Evolutionary conservation across 2,797 vertebrate species (phyloP).

Genomic region (Xenopus petersii): DNA sequence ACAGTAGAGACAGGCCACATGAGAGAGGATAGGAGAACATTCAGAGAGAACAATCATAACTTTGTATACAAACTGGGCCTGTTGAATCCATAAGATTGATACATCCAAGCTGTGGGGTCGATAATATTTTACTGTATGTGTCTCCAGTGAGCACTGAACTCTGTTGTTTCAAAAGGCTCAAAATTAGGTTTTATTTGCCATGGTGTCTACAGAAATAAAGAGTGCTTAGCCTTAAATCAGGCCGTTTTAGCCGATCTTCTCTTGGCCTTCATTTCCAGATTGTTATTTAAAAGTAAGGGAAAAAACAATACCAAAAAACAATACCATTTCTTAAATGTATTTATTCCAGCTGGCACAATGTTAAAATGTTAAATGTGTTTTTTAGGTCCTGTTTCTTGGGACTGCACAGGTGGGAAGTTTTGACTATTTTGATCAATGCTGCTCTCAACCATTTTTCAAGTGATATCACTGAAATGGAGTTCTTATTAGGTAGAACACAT

Average conservation of each 20-base stretch:
- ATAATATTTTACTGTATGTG: constrained; percentile 48
- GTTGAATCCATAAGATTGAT: constrained; percentile 23
- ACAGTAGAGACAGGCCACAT: too few species aligned
- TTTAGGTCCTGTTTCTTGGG: background rate
- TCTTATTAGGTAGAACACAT: background rate
- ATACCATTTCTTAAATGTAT: background rate
- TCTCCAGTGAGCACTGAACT: constrained; percentile 37
- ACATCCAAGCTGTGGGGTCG: constrained; percentile 36
- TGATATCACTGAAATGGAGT: background rate
- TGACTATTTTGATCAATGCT: background rate
- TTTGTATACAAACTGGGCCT: too few species aligned
- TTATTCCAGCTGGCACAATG: too few species aligned
- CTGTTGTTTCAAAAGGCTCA: background rate
- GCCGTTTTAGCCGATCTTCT: constrained; percentile 18
- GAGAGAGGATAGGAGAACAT: too few species aligned
- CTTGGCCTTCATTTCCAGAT: background rate
- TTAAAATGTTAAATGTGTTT: too few species aligned
- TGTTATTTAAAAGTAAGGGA: constrained; percentile 26
- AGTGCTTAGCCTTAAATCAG: constrained; percentile 17
- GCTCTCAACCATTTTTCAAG: background rate
- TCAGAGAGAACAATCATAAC: too few species aligned
- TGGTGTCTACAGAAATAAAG: constrained; percentile 12
- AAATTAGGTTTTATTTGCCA: constrained; percentile 42
- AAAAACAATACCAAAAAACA: too few species aligned
- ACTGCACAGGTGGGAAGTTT: background rate